Evolutionary conservation across 1,140 invertebrate genomes (phyloP).

Genomic region (Philopotamus ludificatus): DNA sequence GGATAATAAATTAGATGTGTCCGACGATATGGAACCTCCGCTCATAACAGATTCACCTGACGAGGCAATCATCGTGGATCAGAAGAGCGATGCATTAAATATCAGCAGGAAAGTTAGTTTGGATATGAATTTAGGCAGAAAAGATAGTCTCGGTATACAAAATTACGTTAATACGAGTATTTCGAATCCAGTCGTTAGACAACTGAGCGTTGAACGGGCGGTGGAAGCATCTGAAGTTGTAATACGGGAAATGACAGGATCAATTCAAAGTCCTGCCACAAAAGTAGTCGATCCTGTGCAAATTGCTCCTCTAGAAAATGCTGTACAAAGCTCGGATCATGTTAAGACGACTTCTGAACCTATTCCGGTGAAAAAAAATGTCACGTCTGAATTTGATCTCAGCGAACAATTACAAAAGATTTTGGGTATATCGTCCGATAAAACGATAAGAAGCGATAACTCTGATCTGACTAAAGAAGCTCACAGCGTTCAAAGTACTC

Average conservation of each 20-base stretch:
- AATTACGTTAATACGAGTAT: not conserved
- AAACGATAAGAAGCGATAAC: constrained; percentile 44
- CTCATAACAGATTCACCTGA: constrained; percentile 51
- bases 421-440: constrained; percentile 53
- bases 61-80: constrained; percentile 15
- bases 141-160: constrained; percentile 14
- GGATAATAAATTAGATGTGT: constrained; percentile 55
- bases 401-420: constrained; percentile 56
- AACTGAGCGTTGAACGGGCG: constrained; percentile 35
- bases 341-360: constrained; percentile 30
- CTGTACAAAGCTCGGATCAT: not conserved
- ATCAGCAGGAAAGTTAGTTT: constrained; percentile 32
- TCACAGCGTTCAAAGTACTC: constrained; percentile 24
- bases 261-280: constrained; percentile 5
- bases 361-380: constrained; percentile 49
- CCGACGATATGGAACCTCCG: constrained; percentile 54
- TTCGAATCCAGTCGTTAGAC: constrained; percentile 27
- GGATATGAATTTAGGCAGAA: constrained; percentile 19
- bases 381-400: constrained; percentile 54
- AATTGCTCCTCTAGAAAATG: constrained; percentile 4
- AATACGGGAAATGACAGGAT: constrained; percentile 37
- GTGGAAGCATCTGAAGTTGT: constrained; percentile 39
- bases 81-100: constrained; percentile 7
- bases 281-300: constrained; percentile 19
- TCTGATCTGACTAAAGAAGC: constrained; percentile 30